These are phyloP conservation scores for Coracopsis vasa DNA, from an alignment of 2,113 vertebrate genomes.

Conservation along the genomic window DNA sequence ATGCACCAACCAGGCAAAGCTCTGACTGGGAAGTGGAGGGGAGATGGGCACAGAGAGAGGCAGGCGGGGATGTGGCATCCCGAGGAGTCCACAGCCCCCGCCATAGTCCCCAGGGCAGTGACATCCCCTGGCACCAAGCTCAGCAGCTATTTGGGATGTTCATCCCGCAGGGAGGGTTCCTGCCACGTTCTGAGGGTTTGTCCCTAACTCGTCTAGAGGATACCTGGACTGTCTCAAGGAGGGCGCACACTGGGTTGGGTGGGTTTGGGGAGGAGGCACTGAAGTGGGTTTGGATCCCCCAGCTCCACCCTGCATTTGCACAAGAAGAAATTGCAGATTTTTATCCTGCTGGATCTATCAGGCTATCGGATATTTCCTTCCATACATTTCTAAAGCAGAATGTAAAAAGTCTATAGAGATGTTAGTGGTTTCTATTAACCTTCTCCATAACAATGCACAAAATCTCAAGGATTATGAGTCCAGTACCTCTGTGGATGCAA, in stretches of 20 bases:
- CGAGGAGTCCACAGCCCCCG: fast-evolving
- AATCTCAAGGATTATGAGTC: not conserved
- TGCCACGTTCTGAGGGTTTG: fast-evolving
- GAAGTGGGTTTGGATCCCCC: not conserved
- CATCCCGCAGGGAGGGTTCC: fast-evolving
- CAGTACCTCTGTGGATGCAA: not conserved
- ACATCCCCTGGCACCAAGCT: too few relatives aligned
- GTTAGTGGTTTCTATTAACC: not conserved
- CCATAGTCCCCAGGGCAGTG: not conserved
- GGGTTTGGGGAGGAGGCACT: not conserved
- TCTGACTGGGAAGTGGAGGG: not conserved
- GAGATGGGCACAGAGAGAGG: not conserved
- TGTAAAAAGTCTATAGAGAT: not conserved
- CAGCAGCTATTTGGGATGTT: fast-evolving
- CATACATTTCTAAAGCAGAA: not conserved
- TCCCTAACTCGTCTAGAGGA: not conserved
- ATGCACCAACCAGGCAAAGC: fast-evolving
- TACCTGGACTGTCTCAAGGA: not conserved
- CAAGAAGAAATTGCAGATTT: not conserved
- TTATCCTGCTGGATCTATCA: not conserved
- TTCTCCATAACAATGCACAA: not conserved
- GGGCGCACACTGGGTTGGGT: not conserved
- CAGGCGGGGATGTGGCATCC: fast-evolving
- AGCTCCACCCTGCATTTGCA: not conserved
- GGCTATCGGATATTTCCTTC: not conserved